These are phyloP conservation scores for Cryptocephalus primarius DNA, from an alignment of 2,888 invertebrate species.

Conservation along the genomic window DNA sequence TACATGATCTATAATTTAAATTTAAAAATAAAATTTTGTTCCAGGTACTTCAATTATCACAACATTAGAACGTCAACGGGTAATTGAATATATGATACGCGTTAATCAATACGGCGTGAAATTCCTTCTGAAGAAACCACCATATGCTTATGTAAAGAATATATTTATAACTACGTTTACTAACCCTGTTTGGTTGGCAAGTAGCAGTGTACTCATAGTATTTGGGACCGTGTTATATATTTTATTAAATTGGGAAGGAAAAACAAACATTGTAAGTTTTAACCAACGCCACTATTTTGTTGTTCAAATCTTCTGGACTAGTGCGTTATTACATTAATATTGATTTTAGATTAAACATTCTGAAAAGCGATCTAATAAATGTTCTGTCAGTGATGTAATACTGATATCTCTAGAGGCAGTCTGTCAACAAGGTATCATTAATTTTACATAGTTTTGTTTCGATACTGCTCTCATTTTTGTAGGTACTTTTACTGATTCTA, in stretches of 20 bases:
- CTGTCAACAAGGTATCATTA: conserved; percentile 36
- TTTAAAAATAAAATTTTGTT: neutral
- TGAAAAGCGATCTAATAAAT: conserved; percentile 9
- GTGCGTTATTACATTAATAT: neutral
- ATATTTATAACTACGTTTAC: conserved; percentile 39
- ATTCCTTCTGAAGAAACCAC: conserved; percentile 39
- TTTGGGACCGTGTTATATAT: conserved; percentile 25
- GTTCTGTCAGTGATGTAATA: conserved; percentile 31
- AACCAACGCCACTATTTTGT: too few species aligned
- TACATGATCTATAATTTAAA: neutral
- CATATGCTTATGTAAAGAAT: conserved; percentile 38
- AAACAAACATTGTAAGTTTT: neutral
- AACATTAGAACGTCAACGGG: conserved; percentile 12
- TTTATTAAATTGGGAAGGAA: conserved; percentile 30
- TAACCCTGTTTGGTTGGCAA: conserved; percentile 36
- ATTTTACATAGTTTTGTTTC: conserved; percentile 1
- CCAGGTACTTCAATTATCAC: conserved; percentile 13
- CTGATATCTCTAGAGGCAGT: conserved; percentile 39
- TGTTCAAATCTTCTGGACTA: too few species aligned
- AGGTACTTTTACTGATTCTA: conserved; percentile 35
- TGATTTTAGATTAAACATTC: conserved; percentile 3
- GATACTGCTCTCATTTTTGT: conserved; percentile 7
- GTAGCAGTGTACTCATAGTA: conserved; percentile 23
- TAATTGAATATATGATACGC: conserved; percentile 17
- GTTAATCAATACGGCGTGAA: conserved; percentile 16